Evolutionary conservation across 1,140 invertebrate genomes (phyloP).

Genomic region (Drosophila pectinifera): DNA sequence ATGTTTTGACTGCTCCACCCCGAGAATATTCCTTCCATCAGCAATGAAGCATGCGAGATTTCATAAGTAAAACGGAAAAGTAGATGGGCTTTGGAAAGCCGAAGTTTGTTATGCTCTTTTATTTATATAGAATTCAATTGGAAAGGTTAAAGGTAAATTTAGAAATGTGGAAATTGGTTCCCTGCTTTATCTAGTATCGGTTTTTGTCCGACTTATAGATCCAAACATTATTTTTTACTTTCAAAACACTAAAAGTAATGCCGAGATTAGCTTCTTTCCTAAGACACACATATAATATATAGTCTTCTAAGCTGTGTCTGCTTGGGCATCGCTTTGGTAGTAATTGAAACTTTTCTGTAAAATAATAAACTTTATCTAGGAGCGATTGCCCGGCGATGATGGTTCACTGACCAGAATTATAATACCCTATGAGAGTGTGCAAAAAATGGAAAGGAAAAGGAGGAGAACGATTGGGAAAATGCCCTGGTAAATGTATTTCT

Average conservation of each 20-base stretch:
- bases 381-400: too few species aligned
- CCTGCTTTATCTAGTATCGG: too few species aligned
- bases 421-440: constrained; percentile 1
- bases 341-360: too few species aligned
- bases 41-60: constrained; percentile 77
- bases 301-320: too few species aligned
- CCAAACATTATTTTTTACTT: too few species aligned
- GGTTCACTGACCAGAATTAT: background rate
- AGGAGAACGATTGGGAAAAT: constrained; percentile 47
- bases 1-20: constrained; percentile 52
- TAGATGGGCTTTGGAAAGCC: background rate
- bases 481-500: constrained; percentile 73
- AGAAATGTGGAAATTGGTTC: too few species aligned
- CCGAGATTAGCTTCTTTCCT: too few species aligned
- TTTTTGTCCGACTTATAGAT: too few species aligned
- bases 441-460: constrained; percentile 26
- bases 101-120: background rate
- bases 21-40: constrained; percentile 15
- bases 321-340: too few species aligned
- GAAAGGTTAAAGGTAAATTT: background rate
- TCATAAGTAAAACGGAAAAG: constrained; percentile 53
- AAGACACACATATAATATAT: too few species aligned
- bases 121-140: background rate
- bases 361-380: too few species aligned
- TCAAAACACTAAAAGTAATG: too few species aligned